Conservation (phyloP, 2,797 vertebrate genomes). For the Tolypeutes matacus region DNA sequence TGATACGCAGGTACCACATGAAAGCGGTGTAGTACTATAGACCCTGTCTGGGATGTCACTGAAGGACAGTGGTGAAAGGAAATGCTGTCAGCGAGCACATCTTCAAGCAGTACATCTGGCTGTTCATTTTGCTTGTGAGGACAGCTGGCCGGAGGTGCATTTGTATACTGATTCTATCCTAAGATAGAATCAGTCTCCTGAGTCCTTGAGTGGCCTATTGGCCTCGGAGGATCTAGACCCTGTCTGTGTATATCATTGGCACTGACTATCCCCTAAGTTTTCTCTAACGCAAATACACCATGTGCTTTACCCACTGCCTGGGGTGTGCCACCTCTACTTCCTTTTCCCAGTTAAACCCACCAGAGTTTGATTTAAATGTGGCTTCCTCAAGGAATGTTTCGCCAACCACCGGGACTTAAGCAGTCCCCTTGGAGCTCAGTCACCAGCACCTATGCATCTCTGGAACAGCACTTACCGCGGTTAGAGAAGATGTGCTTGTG, state of each 20-base stretch:
- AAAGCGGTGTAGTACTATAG: too few species aligned
- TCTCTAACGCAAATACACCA: conserved; percentile 3
- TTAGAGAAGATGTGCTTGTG: not conserved
- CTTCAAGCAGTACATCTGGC: too few species aligned
- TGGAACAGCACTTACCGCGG: not conserved
- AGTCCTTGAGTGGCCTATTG: not conserved
- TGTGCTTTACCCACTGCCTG: not conserved
- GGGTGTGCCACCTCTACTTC: not conserved
- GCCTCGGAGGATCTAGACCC: too few species aligned
- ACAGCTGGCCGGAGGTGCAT: too few species aligned
- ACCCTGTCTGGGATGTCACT: too few species aligned
- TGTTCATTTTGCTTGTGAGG: too few species aligned
- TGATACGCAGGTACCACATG: too few species aligned
- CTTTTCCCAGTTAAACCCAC: not conserved
- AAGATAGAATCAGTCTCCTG: not conserved
- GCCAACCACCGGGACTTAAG: not conserved
- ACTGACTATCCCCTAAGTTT: not conserved
- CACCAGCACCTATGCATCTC: not conserved
- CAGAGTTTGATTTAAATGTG: not conserved
- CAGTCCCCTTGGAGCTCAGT: not conserved
- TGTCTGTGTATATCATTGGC: not conserved
- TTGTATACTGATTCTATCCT: not conserved
- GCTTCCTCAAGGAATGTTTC: not conserved
- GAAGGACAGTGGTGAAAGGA: too few species aligned
- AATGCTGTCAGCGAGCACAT: too few species aligned